These are phyloP conservation scores for Osmerus eperlanus DNA, from an alignment of 2,113 vertebrate genomes.

Conservation along the genomic window DNA sequence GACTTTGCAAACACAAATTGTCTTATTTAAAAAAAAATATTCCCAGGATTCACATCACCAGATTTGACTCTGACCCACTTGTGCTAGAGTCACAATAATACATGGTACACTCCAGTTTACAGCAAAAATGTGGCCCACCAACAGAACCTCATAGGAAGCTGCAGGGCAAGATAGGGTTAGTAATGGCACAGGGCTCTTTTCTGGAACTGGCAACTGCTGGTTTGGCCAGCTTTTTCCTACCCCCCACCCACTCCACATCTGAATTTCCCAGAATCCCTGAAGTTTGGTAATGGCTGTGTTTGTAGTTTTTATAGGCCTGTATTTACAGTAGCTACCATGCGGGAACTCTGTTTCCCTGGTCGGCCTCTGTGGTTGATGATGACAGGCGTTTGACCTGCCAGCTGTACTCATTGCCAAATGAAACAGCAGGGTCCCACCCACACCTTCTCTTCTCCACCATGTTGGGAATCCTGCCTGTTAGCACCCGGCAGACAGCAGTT, in stretches of 20 bases:
- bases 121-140: neutral
- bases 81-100: too few relatives aligned
- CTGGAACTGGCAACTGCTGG: slow-evolving; percentile 24
- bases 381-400: slow-evolving; percentile 2
- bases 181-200: slow-evolving; percentile 3
- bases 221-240: neutral
- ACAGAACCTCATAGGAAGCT: slow-evolving; percentile 34
- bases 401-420: slow-evolving; percentile 2
- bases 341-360: slow-evolving; percentile 9
- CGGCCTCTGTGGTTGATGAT: slow-evolving; percentile 22
- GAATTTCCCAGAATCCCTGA: slow-evolving; percentile 43
- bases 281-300: slow-evolving; percentile 45
- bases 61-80: too few relatives aligned
- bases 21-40: too few relatives aligned
- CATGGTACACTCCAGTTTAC: slow-evolving; percentile 12
- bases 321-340: slow-evolving; percentile 36
- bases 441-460: neutral
- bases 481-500: neutral
- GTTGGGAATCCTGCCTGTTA: neutral
- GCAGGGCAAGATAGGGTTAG: slow-evolving; percentile 8
- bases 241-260: slow-evolving; percentile 10
- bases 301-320: slow-evolving; percentile 46
- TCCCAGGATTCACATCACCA: too few relatives aligned
- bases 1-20: too few relatives aligned
- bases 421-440: neutral